Percentiles rank a stretch among this genome's conserved stretches.
Evolutionary conservation across 2,113 vertebrate genomes (phyloP).

Genomic region (Brevimyrus niger): DNA sequence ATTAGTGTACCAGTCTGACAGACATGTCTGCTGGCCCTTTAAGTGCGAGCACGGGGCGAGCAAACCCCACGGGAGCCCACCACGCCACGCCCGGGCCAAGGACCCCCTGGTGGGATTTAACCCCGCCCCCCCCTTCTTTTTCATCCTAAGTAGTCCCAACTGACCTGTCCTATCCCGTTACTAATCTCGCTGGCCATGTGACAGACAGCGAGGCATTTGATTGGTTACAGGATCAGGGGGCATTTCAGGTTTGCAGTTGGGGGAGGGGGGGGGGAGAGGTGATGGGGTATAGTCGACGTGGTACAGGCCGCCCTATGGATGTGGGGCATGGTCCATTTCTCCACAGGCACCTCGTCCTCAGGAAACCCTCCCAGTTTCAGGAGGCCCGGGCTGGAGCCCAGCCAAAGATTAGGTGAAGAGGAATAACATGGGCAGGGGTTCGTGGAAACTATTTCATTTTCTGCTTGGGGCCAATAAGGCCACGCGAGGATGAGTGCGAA

Average conservation of each 20-base stretch:
- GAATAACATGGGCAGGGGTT: not conserved
- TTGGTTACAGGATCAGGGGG: not conserved
- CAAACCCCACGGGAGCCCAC: constrained; percentile 26
- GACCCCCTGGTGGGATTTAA: constrained; percentile 14
- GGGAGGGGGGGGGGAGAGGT: not conserved
- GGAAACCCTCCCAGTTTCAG: not conserved
- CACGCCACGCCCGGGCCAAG: not conserved
- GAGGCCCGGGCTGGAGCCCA: not conserved
- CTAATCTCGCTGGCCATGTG: constrained; percentile 4
- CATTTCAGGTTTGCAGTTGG: not conserved
- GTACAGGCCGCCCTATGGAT: not conserved
- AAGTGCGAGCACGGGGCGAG: constrained; percentile 45
- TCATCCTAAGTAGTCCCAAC: not conserved
- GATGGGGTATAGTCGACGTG: not conserved
- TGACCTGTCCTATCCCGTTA: not conserved
- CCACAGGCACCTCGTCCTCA: not conserved
- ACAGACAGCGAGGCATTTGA: constrained; percentile 3
- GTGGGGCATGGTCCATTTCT: not conserved
- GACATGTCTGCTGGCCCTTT: constrained; percentile 49
- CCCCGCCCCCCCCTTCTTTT: not conserved
- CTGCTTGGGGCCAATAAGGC: not conserved
- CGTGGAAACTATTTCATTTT: constrained; percentile 1
- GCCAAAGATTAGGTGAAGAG: constrained; percentile 6
- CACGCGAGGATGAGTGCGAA: not conserved
- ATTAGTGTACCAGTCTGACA: constrained; percentile 63